phyloP scores from a whole-genome alignment of 2,888 invertebrate species.

The Neoascia interrupta region DNA sequence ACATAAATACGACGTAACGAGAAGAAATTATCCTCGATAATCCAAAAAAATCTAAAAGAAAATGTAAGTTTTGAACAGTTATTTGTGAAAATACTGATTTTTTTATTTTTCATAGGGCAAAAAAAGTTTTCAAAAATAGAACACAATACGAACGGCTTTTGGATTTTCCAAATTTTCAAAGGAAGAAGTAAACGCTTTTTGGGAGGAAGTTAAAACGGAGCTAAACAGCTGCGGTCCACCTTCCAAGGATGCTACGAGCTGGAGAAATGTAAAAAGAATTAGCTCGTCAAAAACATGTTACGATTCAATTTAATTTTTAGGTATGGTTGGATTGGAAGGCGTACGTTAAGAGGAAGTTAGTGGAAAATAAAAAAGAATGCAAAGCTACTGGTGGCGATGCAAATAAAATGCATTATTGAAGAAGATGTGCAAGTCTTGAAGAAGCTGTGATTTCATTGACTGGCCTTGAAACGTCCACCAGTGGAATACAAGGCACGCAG shows the following conservation, averaged over 20 bases:
- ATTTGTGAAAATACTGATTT: too few species aligned
- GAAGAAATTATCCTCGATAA: too few species aligned
- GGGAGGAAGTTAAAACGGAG: neutral
- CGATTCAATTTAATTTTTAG: neutral
- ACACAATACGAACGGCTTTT: neutral
- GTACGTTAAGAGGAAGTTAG: too few species aligned
- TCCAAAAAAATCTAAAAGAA: too few species aligned
- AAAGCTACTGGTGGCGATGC: neutral
- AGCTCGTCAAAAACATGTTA: too few species aligned
- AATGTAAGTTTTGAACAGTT: too few species aligned
- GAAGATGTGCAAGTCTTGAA: neutral
- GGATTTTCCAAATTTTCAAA: neutral
- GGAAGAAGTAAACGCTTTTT: neutral
- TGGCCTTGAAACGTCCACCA: too few species aligned
- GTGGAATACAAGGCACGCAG: too few species aligned
- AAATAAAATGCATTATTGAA: neutral
- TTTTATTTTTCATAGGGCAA: too few species aligned
- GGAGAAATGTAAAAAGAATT: constrained; percentile 12
- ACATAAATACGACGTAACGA: too few species aligned
- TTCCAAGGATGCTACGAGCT: neutral
- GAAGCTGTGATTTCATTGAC: neutral
- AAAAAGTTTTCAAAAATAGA: too few species aligned
- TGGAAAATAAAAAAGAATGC: neutral
- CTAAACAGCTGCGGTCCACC: constrained; percentile 3
- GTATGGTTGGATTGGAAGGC: too few species aligned